Conservation (phyloP, 2,113 vertebrate species). For the Cathartes aura region DNA sequence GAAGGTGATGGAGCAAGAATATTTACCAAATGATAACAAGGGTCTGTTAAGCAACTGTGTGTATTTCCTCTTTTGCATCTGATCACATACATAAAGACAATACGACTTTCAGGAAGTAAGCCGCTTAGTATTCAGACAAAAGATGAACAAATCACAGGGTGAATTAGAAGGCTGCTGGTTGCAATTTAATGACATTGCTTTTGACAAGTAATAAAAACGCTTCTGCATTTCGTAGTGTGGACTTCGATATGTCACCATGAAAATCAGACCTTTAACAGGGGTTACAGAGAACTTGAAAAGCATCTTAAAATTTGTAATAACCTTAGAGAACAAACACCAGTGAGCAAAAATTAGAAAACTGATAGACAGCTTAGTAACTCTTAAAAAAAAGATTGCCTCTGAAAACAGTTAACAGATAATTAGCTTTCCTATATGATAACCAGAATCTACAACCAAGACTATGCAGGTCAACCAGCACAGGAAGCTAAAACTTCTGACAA, state of each 20-base stretch:
- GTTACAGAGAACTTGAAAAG: not conserved
- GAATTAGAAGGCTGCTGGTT: not conserved
- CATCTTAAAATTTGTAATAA: not conserved
- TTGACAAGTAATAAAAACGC: not conserved
- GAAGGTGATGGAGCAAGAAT: not conserved
- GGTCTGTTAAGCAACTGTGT: not conserved
- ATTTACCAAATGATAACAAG: not conserved
- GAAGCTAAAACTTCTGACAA: not conserved
- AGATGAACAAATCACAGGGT: not conserved
- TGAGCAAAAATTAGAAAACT: not conserved
- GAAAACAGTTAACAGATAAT: not conserved
- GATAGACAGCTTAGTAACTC: not conserved
- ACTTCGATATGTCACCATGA: accelerated
- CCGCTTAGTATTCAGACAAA: not conserved
- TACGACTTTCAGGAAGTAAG: not conserved
- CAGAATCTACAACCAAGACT: not conserved
- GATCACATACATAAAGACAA: not conserved
- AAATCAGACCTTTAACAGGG: not conserved
- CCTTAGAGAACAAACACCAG: not conserved
- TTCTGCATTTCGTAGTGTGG: not conserved
- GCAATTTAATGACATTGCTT: not conserved
- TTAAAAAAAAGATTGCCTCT: not conserved
- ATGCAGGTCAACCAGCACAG: not conserved
- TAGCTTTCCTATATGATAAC: not conserved
- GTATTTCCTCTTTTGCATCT: not conserved